phyloP scores from a whole-genome alignment of 2,113 vertebrate genomes.

The Mormyrus lacerda region DNA sequence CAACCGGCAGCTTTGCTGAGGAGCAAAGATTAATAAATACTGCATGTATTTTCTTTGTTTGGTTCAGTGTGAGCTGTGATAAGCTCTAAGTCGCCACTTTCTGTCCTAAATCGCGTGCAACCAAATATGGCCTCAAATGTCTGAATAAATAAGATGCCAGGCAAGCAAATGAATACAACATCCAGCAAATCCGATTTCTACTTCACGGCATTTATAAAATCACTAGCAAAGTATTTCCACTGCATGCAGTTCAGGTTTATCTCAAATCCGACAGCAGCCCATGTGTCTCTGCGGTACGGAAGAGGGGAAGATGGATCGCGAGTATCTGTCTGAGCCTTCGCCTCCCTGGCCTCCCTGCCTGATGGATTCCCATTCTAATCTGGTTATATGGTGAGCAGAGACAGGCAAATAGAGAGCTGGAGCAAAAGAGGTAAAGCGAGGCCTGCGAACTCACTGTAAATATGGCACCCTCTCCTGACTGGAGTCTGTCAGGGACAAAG shows the following conservation, averaged over 20 bases:
- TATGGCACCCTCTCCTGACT: not conserved
- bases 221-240: not conserved
- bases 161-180: constrained; percentile 5
- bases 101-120: not conserved
- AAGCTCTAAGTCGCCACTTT: not conserved
- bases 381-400: constrained; percentile 5
- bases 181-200: constrained; percentile 1
- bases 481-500: not conserved
- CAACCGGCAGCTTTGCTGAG: not conserved
- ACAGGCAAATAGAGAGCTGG: not conserved
- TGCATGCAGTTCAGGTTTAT: not conserved
- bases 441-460: not conserved
- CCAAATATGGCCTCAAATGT: not conserved
- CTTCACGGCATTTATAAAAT: constrained; percentile 1
- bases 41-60: not conserved
- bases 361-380: not conserved
- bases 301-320: not conserved
- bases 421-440: not conserved
- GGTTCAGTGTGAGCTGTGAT: not conserved
- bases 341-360: not conserved
- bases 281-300: not conserved
- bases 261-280: not conserved
- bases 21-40: not conserved
- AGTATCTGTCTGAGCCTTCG: not conserved
- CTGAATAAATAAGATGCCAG: not conserved